Conservation (phyloP, 2,797 vertebrate genomes). For the Acanthurus lineatus region DNA sequence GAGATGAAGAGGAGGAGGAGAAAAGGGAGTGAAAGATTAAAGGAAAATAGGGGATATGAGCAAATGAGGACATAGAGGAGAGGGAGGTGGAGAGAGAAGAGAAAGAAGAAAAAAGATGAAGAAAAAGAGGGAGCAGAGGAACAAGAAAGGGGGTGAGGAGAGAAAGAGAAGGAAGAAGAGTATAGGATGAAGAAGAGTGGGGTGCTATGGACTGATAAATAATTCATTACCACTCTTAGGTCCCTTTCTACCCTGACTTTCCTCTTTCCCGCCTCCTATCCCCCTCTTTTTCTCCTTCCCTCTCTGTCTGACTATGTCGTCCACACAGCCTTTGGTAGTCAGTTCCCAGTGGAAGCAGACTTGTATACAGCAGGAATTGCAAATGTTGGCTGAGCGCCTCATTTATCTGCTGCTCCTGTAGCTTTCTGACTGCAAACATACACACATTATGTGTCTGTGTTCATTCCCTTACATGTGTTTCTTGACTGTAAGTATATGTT, state of each 20-base stretch:
- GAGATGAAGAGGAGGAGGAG: conserved; percentile 36
- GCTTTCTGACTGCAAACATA: conserved; percentile 15
- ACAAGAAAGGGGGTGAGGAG: conserved; percentile 42
- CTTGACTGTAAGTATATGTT: background rate
- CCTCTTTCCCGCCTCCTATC: conserved; percentile 29
- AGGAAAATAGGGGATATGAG: conserved; percentile 20
- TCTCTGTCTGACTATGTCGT: background rate
- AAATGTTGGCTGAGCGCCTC: conserved; percentile 53
- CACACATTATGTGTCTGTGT: background rate
- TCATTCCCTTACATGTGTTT: conserved; percentile 9
- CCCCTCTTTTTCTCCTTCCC: background rate
- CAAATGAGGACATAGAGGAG: conserved; percentile 27
- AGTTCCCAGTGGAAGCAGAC: conserved; percentile 63
- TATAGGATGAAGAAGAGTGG: conserved; percentile 44
- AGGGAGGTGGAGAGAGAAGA: conserved; percentile 27
- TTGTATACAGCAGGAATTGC: conserved; percentile 60
- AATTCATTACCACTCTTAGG: conserved; percentile 74
- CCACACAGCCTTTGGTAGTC: conserved; percentile 55
- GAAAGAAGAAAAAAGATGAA: conserved; percentile 40
- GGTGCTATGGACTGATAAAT: conserved; percentile 72
- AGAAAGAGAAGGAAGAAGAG: conserved; percentile 38
- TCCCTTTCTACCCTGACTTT: conserved; percentile 54
- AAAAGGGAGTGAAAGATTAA: conserved; percentile 28
- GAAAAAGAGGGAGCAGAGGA: conserved; percentile 22
- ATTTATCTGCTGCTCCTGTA: conserved; percentile 46